Evolutionary conservation across 2,888 invertebrate species (phyloP), one percentile per base, ranked within the genome.

Genomic region (Myopa testacea): DNA sequence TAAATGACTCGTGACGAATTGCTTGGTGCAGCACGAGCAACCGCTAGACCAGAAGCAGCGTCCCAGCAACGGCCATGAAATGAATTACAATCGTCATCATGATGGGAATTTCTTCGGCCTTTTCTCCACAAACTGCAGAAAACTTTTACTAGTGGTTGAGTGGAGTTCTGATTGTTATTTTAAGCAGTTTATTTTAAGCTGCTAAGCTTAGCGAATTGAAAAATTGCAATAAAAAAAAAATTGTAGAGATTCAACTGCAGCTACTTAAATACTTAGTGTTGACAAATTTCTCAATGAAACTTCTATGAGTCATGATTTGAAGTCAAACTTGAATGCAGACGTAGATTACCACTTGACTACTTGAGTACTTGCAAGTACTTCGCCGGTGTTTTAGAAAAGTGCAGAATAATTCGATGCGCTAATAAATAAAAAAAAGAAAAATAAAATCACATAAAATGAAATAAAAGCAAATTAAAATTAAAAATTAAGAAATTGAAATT

Each of bases 121-220:
- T 16, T n/a, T 19, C 70, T 12, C 34, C 52, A 12, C 14, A 4
- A 19, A 7, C 16, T 55, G 10, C 50, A 50, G 5, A 68, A 69
- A 52, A 37, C 37, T 70, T 70, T 37, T 52, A 34, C 55, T 68
- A 5, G 38, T 14, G 19, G 4, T 63, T 73, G 55, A 26, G 50
- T 68, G 10, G 34, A 75, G 58, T 75, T 75, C 67, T 58, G 58
- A 75, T 75, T 75, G 75, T 75, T 75, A 55, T 75, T 68, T 67
- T 16, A 26, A 58, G 58, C 16, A 52, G 14, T 52, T 52, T 52
- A 12, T 14, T 52, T 52, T 52, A 52, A 14, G 52, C 14, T 14
- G 52, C 52, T 52, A 26, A 55, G 55, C 55, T 55, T 55, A 16
- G 10, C 10, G 65, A 74, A 50, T 75, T 65, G 19, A 40, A 75